Conservation (phyloP, 1,140 invertebrate genomes). For the Nilaparvata lugens region DNA sequence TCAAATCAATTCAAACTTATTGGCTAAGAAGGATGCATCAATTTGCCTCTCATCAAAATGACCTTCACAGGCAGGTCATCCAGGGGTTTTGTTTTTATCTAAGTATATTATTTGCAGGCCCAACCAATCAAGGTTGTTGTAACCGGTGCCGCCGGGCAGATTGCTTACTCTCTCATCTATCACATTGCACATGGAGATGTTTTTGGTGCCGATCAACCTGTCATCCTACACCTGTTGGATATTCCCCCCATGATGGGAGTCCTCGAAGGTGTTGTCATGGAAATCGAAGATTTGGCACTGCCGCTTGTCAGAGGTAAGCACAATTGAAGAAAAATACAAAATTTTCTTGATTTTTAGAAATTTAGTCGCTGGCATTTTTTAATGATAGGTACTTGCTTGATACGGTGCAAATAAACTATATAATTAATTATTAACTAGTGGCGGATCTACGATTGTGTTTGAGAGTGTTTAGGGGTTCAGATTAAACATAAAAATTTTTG, state of each 20-base stretch:
- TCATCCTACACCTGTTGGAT: conserved; percentile 88
- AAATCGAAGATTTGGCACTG: conserved; percentile 90
- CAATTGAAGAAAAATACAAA: not conserved
- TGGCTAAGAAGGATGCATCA: conserved; percentile 15
- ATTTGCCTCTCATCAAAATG: conserved; percentile 15
- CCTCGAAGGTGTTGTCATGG: conserved; percentile 94
- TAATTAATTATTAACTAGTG: no score
- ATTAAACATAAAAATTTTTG: no score
- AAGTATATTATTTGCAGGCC: conserved; percentile 29
- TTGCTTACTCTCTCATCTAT: conserved; percentile 93
- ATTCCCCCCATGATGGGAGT: conserved; percentile 92
- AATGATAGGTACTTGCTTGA: no score
- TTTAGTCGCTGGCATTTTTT: no score
- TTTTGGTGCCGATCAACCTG: conserved; percentile 82
- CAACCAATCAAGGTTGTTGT: conserved; percentile 88
- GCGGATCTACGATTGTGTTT: no score
- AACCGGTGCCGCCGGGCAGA: conserved; percentile 97
- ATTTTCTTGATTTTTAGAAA: no score
- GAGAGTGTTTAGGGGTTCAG: no score
- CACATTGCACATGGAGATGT: conserved; percentile 93
- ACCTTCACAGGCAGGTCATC: conserved; percentile 9
- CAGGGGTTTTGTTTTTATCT: not conserved
- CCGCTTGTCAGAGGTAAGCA: conserved; percentile 63
- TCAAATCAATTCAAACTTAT: conserved; percentile 14
- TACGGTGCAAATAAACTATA: no score